These are phyloP conservation scores for Diorhabda elongata DNA, from an alignment of 1,140 invertebrate species.

Conservation along the genomic window DNA sequence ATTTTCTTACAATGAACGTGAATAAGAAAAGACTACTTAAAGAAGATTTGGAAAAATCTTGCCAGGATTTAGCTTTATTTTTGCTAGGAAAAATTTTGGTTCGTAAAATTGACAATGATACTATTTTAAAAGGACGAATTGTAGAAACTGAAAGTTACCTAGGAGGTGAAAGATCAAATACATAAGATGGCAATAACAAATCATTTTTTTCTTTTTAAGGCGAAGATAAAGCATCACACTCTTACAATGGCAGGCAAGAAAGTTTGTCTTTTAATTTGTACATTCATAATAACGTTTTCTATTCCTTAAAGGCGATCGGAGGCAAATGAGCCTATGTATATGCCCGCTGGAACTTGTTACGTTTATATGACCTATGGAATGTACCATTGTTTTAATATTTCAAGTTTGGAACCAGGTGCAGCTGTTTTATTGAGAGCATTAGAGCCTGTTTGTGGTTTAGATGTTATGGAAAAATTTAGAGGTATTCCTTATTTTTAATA, in stretches of 20 bases:
- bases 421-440: conserved; percentile 69
- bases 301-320: conserved; percentile 55
- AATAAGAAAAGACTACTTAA: conserved; percentile 11
- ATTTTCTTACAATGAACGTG: background rate
- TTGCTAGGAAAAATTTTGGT: conserved; percentile 66
- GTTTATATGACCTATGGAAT: conserved; percentile 81
- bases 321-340: conserved; percentile 74
- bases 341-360: conserved; percentile 74
- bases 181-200: conserved; percentile 49
- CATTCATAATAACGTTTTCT: background rate
- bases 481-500: conserved; percentile 16
- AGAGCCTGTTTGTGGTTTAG: conserved; percentile 63
- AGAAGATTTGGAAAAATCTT: conserved; percentile 31
- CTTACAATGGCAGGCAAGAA: conserved; percentile 50
- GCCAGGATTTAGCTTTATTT: conserved; percentile 54
- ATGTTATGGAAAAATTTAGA: conserved; percentile 55
- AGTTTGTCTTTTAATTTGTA: background rate
- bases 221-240: conserved; percentile 67
- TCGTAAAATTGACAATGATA: conserved; percentile 52
- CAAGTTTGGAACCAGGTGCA: conserved; percentile 64
- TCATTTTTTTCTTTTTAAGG: conserved; percentile 8
- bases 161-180: conserved; percentile 66
- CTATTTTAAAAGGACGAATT: conserved; percentile 60
- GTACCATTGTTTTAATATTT: conserved; percentile 80
- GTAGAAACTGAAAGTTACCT: conserved; percentile 79